Evolutionary conservation across 1,140 invertebrate species (phyloP).

Genomic region (Palaemon carinicauda): DNA sequence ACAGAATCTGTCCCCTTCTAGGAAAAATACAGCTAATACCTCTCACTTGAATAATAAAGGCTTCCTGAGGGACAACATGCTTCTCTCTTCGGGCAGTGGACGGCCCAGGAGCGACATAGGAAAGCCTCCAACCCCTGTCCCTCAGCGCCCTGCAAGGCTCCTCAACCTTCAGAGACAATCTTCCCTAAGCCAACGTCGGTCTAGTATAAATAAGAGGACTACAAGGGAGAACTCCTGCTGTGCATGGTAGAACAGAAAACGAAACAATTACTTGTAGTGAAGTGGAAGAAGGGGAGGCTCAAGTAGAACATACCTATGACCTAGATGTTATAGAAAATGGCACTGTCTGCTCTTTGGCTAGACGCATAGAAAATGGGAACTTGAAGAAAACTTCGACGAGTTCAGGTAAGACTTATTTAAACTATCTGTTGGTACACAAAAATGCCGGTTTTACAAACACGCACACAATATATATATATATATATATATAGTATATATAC

Average conservation of each 20-base stretch:
- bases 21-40: constrained; percentile 18
- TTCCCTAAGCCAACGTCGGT: background rate
- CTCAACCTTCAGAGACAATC: background rate
- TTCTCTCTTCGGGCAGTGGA: background rate
- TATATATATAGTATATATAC: too few relatives aligned
- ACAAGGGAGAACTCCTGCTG: background rate
- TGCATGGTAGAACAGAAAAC: background rate
- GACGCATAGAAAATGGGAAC: constrained; percentile 4
- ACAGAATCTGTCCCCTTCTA: constrained; percentile 28
- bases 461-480: too few relatives aligned
- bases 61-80: background rate
- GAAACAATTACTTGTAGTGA: background rate
- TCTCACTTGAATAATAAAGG: constrained; percentile 1
- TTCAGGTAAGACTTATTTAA: constrained; percentile 38
- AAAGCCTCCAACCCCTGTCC: background rate
- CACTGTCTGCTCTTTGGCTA: background rate
- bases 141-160: constrained; percentile 4
- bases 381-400: background rate
- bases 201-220: background rate
- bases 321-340: constrained; percentile 35
- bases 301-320: constrained; percentile 12
- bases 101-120: background rate
- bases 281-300: background rate
- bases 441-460: too few relatives aligned
- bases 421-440: too few relatives aligned